Base-by-base conservation (phyloP, 2,797 vertebrate species). In the Naso thynnoides region DNA sequence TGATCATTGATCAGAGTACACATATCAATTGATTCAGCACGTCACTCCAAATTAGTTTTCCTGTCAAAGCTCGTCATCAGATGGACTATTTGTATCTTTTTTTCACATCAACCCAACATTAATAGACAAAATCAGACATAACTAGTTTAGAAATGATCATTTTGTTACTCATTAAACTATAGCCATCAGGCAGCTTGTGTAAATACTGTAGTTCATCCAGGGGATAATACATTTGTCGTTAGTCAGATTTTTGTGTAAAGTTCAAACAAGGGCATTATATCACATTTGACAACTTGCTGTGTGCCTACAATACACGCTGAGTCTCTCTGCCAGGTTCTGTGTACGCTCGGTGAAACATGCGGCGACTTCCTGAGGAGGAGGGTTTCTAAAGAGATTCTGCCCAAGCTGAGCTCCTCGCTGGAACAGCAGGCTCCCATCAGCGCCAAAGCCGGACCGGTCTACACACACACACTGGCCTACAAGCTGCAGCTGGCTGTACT, bases 401-500 rank as follows among this genome's bases (percentile, higher is more conserved):
- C 97, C 11, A 96, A 94, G 72, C 89, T 99, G 87, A 87, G 93
- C 5, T 68, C 83, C 27, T 96, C 95, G 36, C 91, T 99, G 23
- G 73, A 82, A 31, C 92, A 87, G 45, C 98, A 99, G 83, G 97
- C 97, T 14, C 93, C 95, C 0, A 74, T 95, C 49, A 98, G 97
- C 11, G 94, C 94, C 88, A 95, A 93, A 21, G 94, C 96, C 0
- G 95, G 96, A n/a, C 95, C 96, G 0, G 71, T 96, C 69, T 98
- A 98, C 93, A 90, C 72, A 23, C 96, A 98, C 91, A 97, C 94
- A 0, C 84, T 97, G 64, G 95, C 96, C 83, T 99, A 96, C 95
- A 99, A 98, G 86, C 79, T 99, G 72, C 98, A 99, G 90, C 91
- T 97, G 76, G 95, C 96, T 0, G 94, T 98, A 21, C 86, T 99